Base-by-base conservation (phyloP, 2,888 invertebrate species). In the Eristalinus aeneus region DNA sequence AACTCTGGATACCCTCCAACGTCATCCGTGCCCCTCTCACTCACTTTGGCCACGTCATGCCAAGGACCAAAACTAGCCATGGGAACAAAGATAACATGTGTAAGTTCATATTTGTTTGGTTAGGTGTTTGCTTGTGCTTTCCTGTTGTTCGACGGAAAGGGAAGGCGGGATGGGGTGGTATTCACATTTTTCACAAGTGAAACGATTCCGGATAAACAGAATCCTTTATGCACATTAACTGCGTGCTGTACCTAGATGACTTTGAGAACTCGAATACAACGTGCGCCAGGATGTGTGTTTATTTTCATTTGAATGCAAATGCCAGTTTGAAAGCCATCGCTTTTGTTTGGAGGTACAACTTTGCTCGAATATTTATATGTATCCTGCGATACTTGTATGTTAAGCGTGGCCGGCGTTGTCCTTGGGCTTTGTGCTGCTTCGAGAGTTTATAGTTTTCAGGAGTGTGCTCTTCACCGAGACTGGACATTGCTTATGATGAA, bases 41-140 rank as follows among this genome's bases (percentile, higher is more conserved):
- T 27, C 27, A 23, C 8, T 4, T 22, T n/a, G n/a, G n/a, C n/a
- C 27, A 3, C 27, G 27, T 27, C 27, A 3, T 12, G 11, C 39
- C 22, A 39, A 64, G 2, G 34, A 20, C 22, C 22, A 23, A n/a
- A 46, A 67, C 32, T 68, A 68, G 68, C 54, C 68, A 56, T 22
- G 54, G 36, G 56, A 22, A 36, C 16, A n/a, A 22, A 69, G 56
- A 69, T 69, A 69, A 68, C 54, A 54, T 22, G 54, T 32, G 34
- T 46, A 20, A 61, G 32, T 61, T n/a, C 11, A 32, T 31, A 46
- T 46, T 46, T 46, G 39, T n/a, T 46, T 16, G 39, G 39, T 3
- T 46, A 46, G 39, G 16, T 46, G 46, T 46, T 46, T 46, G 46
- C 27, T 5, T n/a, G n/a, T 46, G 46, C 16, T 16, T 5, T 16